Base-by-base conservation (phyloP, 2,113 vertebrate species). In the Campylomormyrus numenius region DNA sequence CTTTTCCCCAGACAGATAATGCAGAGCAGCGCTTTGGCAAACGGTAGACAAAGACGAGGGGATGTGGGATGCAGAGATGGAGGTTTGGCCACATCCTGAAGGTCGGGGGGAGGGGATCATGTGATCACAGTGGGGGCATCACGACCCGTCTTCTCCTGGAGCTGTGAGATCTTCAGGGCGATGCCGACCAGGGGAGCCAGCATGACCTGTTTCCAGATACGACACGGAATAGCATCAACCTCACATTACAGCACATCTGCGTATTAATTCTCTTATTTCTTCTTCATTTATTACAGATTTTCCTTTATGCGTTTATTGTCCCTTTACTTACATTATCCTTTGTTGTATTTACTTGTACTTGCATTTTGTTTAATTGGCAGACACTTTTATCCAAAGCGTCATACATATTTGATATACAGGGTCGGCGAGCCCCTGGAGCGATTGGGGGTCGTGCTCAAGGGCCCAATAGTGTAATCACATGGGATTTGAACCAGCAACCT, bases 181-280 rank as follows among this genome's bases (percentile, higher is more conserved):
- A 99, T 99, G 91, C 97, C 96, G 39, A 99, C 96, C 87, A 99
- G 97, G 11, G 98, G 98, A 4, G 97, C 97, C 95, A 99, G 42
- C 98, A 99, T 99, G 91, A 97, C 97, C 98, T 99, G 94, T 56
- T 42, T 87, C 88, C 87, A 80, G n/a, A 94, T 90, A 87, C 91
- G 8, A 92, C 53, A 91, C 62, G 42, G 80, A 58, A 39, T 3
- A 70, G 17, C 8, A 11, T 87, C 24, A 70, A 17, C 84, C 21
- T 89, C 21, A 48, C 45, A 83, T 35, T 19, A 31, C 3, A 39
- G 77, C 31, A 45, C 77, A 21, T 48, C 39, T 5, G 83, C 6
- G 19, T 13, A 70, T 13, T 70, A 13, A 27, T 70, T 31, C 27
- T 66, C n/a, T 31, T 27, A 13, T 70, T 70, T 31, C n/a, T 31